Conservation (phyloP, 2,888 invertebrate genomes). For the Cryptosula pallasiana region DNA sequence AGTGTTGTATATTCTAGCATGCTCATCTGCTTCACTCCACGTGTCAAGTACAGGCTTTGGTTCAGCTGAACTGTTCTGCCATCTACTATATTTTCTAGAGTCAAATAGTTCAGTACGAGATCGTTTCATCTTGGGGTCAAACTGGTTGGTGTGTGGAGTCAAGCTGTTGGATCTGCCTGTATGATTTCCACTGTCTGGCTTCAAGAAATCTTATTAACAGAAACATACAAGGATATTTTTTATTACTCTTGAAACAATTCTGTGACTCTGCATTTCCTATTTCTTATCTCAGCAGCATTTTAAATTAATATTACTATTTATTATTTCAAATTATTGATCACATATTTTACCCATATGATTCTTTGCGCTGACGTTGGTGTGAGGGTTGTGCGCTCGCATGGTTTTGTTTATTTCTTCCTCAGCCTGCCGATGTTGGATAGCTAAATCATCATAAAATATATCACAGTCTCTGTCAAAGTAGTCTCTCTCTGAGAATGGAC, state of each 20-base stretch:
- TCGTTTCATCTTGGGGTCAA: slow-evolving; percentile 1
- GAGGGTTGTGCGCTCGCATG: background rate
- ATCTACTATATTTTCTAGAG: slow-evolving; percentile 1
- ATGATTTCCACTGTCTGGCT: background rate
- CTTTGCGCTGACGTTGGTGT: slow-evolving; percentile 2
- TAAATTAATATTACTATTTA: too few relatives aligned
- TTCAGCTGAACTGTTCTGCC: slow-evolving; percentile 5
- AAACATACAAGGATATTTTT: too few relatives aligned
- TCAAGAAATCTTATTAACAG: slow-evolving; percentile 20
- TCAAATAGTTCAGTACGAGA: slow-evolving; percentile 7
- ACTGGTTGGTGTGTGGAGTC: slow-evolving; percentile 17
- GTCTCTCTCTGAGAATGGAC: slow-evolving; percentile 21
- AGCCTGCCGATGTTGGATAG: background rate
- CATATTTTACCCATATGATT: slow-evolving; percentile 22
- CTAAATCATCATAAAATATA: slow-evolving; percentile 17
- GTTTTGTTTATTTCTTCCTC: background rate
- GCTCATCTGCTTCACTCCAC: background rate
- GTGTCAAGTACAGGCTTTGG: background rate
- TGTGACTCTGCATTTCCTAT: too few relatives aligned
- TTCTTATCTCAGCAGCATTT: too few relatives aligned
- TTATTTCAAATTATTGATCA: too few relatives aligned
- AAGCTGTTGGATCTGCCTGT: background rate
- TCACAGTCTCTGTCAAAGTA: slow-evolving; percentile 21
- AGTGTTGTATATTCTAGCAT: background rate
- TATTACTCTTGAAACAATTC: too few relatives aligned